Percentiles rank a stretch among this genome's conserved stretches.
Conservation (phyloP, 2,888 invertebrate genomes). For the Linnaemya tessellans region DNA sequence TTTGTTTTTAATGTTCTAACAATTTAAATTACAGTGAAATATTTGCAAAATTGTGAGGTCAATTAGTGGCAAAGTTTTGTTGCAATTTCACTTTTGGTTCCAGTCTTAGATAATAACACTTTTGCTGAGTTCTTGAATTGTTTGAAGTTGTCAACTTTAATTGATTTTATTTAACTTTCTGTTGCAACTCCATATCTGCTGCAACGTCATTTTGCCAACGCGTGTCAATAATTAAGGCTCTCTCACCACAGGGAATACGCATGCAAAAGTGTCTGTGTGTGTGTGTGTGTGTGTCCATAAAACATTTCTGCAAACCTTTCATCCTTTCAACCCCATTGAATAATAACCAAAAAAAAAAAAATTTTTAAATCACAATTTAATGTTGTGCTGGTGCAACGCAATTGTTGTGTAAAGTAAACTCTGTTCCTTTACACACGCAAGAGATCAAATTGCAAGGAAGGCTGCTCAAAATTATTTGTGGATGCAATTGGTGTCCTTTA, state of each 20-base stretch:
- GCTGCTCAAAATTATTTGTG: slow-evolving; percentile 53
- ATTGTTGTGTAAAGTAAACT: slow-evolving; percentile 42
- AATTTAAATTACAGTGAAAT: no score
- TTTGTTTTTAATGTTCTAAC: no score
- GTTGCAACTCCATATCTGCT: slow-evolving; percentile 52
- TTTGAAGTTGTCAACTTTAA: slow-evolving; percentile 62
- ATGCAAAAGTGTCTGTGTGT: neutral
- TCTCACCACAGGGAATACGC: slow-evolving; percentile 62
- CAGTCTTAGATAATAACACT: neutral
- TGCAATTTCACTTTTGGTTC: neutral
- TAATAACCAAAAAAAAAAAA: neutral
- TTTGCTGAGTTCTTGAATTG: slow-evolving; percentile 28
- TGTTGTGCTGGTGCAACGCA: slow-evolving; percentile 56
- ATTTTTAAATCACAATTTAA: slow-evolving; percentile 19
- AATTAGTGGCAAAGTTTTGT: no score
- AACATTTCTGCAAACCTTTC: slow-evolving; percentile 43
- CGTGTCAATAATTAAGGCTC: slow-evolving; percentile 81
- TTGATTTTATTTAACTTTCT: slow-evolving; percentile 69
- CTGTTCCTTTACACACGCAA: slow-evolving; percentile 47
- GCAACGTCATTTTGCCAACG: slow-evolving; percentile 71
- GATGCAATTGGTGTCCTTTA: slow-evolving; percentile 69
- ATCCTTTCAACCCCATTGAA: slow-evolving; percentile 41
- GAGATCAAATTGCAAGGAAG: slow-evolving; percentile 70
- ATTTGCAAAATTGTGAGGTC: no score
- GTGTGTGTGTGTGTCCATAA: neutral